phyloP scores from a whole-genome alignment of 2,888 invertebrate species.

The Chromoteleia sp. region DNA sequence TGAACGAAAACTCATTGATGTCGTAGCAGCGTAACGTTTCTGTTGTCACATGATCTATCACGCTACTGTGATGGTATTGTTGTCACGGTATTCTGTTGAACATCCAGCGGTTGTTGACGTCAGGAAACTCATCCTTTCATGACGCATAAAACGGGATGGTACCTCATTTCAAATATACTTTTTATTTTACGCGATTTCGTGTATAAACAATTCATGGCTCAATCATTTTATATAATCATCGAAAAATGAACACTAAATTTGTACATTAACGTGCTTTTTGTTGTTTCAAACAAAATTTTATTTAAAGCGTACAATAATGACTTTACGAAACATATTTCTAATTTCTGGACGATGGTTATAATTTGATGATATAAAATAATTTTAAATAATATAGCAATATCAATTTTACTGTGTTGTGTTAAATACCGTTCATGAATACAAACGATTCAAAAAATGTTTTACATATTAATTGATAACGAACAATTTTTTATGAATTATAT shows the following conservation, averaged over 20 bases:
- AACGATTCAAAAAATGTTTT: too few species aligned
- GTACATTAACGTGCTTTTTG: neutral
- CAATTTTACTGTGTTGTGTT: too few species aligned
- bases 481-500: too few species aligned
- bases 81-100: constrained; percentile 64
- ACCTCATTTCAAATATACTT: constrained; percentile 30
- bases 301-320: too few species aligned
- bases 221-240: neutral
- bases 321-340: too few species aligned
- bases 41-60: constrained; percentile 67
- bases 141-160: constrained; percentile 16
- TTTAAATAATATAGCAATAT: too few species aligned
- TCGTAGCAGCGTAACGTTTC: constrained; percentile 46
- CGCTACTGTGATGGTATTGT: constrained; percentile 56
- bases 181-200: constrained; percentile 19
- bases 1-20: constrained; percentile 68
- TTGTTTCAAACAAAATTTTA: neutral
- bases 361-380: too few species aligned
- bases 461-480: too few species aligned
- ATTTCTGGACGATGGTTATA: too few species aligned
- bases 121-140: constrained; percentile 57
- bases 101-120: constrained; percentile 51
- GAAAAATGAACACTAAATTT: constrained; percentile 9
- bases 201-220: neutral
- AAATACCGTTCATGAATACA: too few species aligned